Evolutionary conservation across 2,888 invertebrate species (phyloP).

Genomic region (Mythimna pallens): DNA sequence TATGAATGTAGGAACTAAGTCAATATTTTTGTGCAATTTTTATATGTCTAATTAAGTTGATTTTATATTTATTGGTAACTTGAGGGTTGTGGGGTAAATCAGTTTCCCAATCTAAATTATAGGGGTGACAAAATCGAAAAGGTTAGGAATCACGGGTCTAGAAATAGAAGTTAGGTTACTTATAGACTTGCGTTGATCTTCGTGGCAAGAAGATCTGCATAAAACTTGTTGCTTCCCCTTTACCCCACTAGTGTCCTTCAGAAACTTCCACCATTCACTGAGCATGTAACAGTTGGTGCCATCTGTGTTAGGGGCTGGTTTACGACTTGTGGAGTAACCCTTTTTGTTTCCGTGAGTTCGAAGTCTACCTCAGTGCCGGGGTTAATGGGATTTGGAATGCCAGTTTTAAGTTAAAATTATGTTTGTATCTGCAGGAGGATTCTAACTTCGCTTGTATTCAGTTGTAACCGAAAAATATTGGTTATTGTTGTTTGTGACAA

Average conservation of each 20-base stretch:
- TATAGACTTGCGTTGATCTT: background rate
- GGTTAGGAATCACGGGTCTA: too few relatives aligned
- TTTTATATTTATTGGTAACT: too few relatives aligned
- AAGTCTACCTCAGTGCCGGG: background rate
- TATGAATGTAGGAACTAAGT: too few relatives aligned
- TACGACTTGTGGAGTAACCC: slow-evolving; percentile 3
- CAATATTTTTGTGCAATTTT: too few relatives aligned
- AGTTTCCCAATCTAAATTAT: too few relatives aligned
- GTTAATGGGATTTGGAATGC: slow-evolving; percentile 16
- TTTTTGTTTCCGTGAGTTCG: slow-evolving; percentile 20
- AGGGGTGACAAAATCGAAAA: too few relatives aligned
- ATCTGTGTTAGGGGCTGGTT: slow-evolving; percentile 15
- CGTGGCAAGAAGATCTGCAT: background rate
- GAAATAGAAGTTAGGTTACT: background rate
- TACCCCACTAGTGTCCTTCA: background rate
- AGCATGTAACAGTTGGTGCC: slow-evolving; percentile 4
- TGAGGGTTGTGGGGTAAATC: too few relatives aligned
- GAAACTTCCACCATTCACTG: slow-evolving; percentile 16
- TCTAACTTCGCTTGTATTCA: background rate
- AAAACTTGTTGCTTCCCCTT: background rate
- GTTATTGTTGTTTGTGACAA: background rate
- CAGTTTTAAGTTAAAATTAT: slow-evolving; percentile 13
- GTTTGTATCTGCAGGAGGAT: background rate
- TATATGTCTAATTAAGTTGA: too few relatives aligned
- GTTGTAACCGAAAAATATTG: background rate